Evolutionary conservation across 2,113 vertebrate species (phyloP).

Genomic region (Fregetta grallaria): DNA sequence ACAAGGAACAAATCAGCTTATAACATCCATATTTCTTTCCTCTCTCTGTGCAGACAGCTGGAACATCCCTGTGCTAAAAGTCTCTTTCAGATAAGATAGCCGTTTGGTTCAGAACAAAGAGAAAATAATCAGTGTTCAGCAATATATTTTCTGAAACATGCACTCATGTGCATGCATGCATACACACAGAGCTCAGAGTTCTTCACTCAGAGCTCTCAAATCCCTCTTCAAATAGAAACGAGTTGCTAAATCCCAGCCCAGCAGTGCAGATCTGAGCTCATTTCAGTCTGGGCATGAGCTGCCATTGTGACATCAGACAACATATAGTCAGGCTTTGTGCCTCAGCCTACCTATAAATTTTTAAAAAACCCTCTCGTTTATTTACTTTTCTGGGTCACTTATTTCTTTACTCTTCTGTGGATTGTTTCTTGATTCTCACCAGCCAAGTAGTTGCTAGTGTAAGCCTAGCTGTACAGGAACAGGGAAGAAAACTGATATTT

Average conservation of each 20-base stretch:
- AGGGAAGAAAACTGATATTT: neutral
- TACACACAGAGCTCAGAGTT: neutral
- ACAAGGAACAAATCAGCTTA: neutral
- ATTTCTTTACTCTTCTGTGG: neutral
- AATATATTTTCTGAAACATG: neutral
- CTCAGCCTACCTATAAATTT: neutral
- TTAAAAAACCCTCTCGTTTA: neutral
- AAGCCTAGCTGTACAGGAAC: neutral
- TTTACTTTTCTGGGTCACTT: neutral
- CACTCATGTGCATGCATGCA: neutral
- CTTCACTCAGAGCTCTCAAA: neutral
- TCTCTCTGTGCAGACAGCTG: neutral
- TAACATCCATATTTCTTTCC: neutral
- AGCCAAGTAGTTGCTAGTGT: neutral
- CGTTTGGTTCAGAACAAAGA: neutral
- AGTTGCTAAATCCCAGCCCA: neutral
- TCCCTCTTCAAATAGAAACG: neutral
- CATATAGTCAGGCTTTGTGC: neutral
- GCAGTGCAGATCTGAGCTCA: neutral
- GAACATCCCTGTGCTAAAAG: neutral
- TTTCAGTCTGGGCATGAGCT: neutral
- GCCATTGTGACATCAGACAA: neutral
- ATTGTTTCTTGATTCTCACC: neutral
- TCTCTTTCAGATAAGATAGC: neutral
- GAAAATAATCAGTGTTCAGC: neutral